These are phyloP conservation scores for Priocnemis perturbator DNA, from an alignment of 2,888 invertebrate species.

Conservation along the genomic window DNA sequence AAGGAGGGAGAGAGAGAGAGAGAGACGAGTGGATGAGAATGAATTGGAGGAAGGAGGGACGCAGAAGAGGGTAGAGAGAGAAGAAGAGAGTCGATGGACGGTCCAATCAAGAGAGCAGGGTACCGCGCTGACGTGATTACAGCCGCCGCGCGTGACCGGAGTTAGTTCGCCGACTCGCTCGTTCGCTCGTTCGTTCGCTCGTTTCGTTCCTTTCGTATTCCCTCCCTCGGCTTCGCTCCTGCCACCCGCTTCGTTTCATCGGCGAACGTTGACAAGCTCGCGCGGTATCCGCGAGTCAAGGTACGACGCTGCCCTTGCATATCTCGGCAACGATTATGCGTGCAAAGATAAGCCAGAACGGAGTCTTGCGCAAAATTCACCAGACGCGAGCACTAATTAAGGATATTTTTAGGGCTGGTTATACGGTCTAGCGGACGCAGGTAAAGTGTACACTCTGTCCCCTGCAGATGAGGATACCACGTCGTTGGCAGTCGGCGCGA, in stretches of 20 bases:
- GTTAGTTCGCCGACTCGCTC: constrained; percentile 56
- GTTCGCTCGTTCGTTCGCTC: constrained; percentile 29
- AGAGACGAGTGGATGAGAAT: constrained; percentile 10
- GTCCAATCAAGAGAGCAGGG: constrained; percentile 69
- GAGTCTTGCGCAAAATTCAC: too few species aligned
- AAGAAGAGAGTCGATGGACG: constrained; percentile 53
- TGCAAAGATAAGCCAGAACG: constrained; percentile 8
- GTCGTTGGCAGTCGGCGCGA: too few species aligned
- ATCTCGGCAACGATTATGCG: constrained; percentile 60
- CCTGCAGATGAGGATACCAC: too few species aligned
- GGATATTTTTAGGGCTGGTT: too few species aligned
- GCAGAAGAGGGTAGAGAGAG: constrained; percentile 30
- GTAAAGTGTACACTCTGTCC: too few species aligned
- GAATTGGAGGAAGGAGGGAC: constrained; percentile 13
- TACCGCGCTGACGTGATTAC: constrained; percentile 70
- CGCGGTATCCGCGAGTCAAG: constrained; percentile 51
- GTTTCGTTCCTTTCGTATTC: constrained; percentile 38
- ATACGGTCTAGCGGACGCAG: too few species aligned
- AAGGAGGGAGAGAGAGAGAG: background rate
- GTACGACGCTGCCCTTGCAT: constrained; percentile 70
- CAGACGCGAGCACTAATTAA: too few species aligned
- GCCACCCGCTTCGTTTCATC: constrained; percentile 48
- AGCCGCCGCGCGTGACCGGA: constrained; percentile 71
- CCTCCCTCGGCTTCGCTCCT: constrained; percentile 25
- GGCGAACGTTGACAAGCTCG: constrained; percentile 25